Conservation (phyloP, 2,888 invertebrate species). For the Lordiphosa andalusiaca region DNA sequence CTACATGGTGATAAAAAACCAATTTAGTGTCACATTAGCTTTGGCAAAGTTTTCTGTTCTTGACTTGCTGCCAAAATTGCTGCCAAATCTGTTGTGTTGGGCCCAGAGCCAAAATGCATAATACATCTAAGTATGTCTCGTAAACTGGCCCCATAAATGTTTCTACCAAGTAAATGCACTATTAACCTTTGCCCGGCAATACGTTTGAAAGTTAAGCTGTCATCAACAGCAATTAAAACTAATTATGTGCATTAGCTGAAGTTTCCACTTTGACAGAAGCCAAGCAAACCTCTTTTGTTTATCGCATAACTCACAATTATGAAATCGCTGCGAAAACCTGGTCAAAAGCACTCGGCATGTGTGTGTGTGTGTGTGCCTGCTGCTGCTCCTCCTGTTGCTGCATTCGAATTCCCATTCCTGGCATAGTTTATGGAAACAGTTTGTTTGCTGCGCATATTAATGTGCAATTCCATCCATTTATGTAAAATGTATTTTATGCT, state of each 20-base stretch:
- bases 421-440: constrained; percentile 43
- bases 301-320: background rate
- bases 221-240: constrained; percentile 29
- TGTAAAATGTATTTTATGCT: constrained; percentile 64
- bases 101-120: background rate
- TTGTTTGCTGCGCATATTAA: constrained; percentile 52
- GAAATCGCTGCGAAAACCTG: background rate
- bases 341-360: constrained; percentile 5
- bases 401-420: background rate
- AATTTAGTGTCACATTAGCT: constrained; percentile 11
- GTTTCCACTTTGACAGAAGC: background rate
- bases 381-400: background rate
- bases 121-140: background rate
- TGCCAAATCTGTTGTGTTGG: constrained; percentile 9
- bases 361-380: background rate
- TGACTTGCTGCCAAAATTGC: constrained; percentile 7
- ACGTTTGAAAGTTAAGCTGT: constrained; percentile 12
- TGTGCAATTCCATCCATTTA: constrained; percentile 57
- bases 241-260: constrained; percentile 20
- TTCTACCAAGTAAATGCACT: background rate
- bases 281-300: constrained; percentile 11
- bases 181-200: background rate
- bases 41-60: background rate
- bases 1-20: constrained; percentile 11
- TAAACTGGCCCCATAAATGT: constrained; percentile 3